phyloP scores from a whole-genome alignment of 2,113 vertebrate genomes.

The Eublepharis macularius region DNA sequence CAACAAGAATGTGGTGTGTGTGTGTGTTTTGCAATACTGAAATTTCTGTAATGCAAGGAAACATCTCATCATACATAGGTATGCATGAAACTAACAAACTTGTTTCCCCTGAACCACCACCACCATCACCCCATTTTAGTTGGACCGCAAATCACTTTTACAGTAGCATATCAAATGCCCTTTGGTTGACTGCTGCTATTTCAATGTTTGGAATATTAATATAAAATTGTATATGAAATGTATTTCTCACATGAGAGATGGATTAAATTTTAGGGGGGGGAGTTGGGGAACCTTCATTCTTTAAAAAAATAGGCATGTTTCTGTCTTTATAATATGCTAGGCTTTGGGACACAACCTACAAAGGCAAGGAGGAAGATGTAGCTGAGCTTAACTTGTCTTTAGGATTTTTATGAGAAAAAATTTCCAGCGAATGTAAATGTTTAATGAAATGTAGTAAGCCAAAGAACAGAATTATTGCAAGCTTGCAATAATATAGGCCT shows the following conservation, averaged over 20 bases:
- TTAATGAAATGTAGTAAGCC: conserved; percentile 51
- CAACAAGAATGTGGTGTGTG: too few relatives aligned
- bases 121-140: not conserved
- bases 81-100: not conserved
- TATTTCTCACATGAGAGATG: conserved; percentile 1
- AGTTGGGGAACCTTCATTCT: not conserved
- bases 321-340: not conserved
- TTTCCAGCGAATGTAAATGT: not conserved
- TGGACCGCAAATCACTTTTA: not conserved
- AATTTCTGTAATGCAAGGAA: not conserved
- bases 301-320: not conserved
- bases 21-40: not conserved
- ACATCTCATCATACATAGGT: not conserved
- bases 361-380: not conserved
- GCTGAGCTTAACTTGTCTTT: not conserved
- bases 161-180: too few relatives aligned
- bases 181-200: not conserved
- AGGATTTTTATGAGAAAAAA: not conserved
- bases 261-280: conserved; percentile 20
- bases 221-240: not conserved
- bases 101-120: too few relatives aligned
- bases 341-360: not conserved
- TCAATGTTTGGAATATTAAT: not conserved
- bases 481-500: conserved; percentile 47
- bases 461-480: conserved; percentile 32